These are phyloP conservation scores for Cremastinae sp. DNA, from an alignment of 2,888 invertebrate species.

Conservation along the genomic window DNA sequence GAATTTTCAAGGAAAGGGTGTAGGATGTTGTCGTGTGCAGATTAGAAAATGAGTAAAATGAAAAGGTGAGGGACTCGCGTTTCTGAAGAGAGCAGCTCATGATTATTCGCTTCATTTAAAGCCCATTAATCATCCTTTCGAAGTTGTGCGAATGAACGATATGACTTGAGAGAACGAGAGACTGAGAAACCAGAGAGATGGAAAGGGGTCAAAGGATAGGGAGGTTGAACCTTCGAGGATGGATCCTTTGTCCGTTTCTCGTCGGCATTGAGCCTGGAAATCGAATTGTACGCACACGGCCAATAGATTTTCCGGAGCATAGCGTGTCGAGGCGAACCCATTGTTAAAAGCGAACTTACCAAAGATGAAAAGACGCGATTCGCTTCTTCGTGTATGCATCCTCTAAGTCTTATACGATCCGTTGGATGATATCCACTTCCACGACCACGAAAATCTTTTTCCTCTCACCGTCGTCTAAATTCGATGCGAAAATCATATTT, in stretches of 20 bases:
- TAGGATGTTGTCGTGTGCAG: conserved; percentile 6
- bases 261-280: conserved; percentile 59
- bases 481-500: too few species aligned
- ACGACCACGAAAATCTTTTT: not conserved
- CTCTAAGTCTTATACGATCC: conserved; percentile 8
- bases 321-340: conserved; percentile 52
- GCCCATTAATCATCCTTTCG: conserved; percentile 66
- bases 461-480: too few species aligned
- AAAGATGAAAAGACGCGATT: conserved; percentile 54
- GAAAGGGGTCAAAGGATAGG: conserved; percentile 48
- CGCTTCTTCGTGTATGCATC: conserved; percentile 41
- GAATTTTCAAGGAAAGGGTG: not conserved
- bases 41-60: conserved; percentile 6
- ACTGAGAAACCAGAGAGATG: conserved; percentile 17
- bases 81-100: conserved; percentile 45
- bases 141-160: conserved; percentile 39
- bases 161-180: conserved; percentile 4
- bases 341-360: conserved; percentile 56
- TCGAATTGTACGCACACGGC: conserved; percentile 62
- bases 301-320: conserved; percentile 64
- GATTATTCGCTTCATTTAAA: conserved; percentile 69
- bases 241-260: conserved; percentile 63
- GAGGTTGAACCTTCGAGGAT: conserved; percentile 49
- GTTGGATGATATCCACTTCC: not conserved
- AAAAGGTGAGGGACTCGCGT: not conserved